These are phyloP conservation scores for Polyommatus iphigenia DNA, from an alignment of 2,888 invertebrate species.

Conservation along the genomic window DNA sequence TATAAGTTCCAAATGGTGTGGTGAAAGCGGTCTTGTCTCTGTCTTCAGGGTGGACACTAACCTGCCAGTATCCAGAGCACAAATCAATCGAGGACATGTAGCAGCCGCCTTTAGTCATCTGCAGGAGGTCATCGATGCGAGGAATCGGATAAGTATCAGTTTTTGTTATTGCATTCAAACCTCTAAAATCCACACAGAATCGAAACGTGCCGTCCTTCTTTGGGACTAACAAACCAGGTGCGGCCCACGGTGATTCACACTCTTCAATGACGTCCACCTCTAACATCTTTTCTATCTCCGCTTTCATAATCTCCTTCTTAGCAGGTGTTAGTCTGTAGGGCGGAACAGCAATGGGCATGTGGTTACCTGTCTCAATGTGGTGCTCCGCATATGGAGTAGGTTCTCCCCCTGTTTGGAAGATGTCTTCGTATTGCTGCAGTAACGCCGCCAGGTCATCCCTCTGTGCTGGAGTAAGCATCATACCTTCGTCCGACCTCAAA, in stretches of 20 bases:
- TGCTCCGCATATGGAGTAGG: too few relatives aligned
- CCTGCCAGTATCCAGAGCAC: not conserved
- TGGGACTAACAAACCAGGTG: constrained; percentile 3
- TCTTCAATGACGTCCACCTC: not conserved
- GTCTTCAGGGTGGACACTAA: not conserved
- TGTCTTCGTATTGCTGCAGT: too few relatives aligned
- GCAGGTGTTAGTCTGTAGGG: too few relatives aligned
- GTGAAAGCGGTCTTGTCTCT: not conserved
- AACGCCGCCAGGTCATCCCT: too few relatives aligned
- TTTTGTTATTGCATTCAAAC: not conserved
- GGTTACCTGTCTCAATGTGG: too few relatives aligned
- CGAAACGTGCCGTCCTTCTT: not conserved
- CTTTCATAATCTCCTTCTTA: not conserved
- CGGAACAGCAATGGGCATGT: too few relatives aligned
- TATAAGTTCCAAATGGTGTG: not conserved
- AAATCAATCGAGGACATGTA: not conserved
- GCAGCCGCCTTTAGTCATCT: not conserved
- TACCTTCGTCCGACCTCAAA: constrained; percentile 5
- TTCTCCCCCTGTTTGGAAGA: too few relatives aligned
- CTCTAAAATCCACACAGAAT: not conserved
- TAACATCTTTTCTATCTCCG: not conserved
- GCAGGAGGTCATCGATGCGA: not conserved
- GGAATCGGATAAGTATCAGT: not conserved
- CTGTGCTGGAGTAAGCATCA: too few relatives aligned
- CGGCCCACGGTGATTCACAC: not conserved